phyloP scores from a whole-genome alignment of 2,888 invertebrate genomes.

The Sarcophaga rosellei region DNA sequence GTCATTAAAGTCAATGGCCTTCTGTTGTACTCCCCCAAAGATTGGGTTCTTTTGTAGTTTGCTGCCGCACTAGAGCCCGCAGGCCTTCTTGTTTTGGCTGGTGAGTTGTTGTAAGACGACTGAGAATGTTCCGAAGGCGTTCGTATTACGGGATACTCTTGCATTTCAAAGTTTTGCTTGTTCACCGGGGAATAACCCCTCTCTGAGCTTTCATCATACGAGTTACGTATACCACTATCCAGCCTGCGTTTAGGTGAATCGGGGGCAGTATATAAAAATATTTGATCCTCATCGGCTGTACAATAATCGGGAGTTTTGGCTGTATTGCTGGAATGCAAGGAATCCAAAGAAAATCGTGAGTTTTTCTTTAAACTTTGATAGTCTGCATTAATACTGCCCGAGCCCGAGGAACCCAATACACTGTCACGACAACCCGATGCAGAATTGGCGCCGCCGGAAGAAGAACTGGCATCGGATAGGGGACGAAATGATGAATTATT shows the following conservation, averaged over 20 bases:
- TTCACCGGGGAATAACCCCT: slow-evolving; percentile 74
- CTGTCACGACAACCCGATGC: slow-evolving; percentile 70
- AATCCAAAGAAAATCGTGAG: slow-evolving; percentile 80
- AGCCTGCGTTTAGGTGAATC: slow-evolving; percentile 77
- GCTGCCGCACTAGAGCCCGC: slow-evolving; percentile 20
- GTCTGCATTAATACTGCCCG: slow-evolving; percentile 73
- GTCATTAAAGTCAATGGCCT: slow-evolving; percentile 70
- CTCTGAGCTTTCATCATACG: slow-evolving; percentile 76
- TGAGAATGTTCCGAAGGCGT: slow-evolving; percentile 70
- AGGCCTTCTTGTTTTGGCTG: slow-evolving; percentile 69
- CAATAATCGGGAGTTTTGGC: slow-evolving; percentile 80
- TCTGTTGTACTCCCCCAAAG: slow-evolving; percentile 73
- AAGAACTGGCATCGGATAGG: slow-evolving; percentile 78
- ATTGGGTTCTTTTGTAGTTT: slow-evolving; percentile 72
- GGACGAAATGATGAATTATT: slow-evolving; percentile 76
- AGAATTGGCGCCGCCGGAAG: slow-evolving; percentile 76
- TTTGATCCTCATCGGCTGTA: slow-evolving; percentile 78
- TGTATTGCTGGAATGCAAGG: slow-evolving; percentile 79
- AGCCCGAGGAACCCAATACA: slow-evolving; percentile 70
- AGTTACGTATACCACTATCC: slow-evolving; percentile 76
- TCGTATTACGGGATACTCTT: slow-evolving; percentile 72
- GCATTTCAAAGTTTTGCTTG: slow-evolving; percentile 77
- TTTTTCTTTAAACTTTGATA: slow-evolving; percentile 78
- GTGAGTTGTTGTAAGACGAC: slow-evolving; percentile 61
- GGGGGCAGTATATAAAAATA: slow-evolving; percentile 79